Evolutionary conservation across 2,113 vertebrate genomes (phyloP).

Genomic region (Lanius ludovicianus): DNA sequence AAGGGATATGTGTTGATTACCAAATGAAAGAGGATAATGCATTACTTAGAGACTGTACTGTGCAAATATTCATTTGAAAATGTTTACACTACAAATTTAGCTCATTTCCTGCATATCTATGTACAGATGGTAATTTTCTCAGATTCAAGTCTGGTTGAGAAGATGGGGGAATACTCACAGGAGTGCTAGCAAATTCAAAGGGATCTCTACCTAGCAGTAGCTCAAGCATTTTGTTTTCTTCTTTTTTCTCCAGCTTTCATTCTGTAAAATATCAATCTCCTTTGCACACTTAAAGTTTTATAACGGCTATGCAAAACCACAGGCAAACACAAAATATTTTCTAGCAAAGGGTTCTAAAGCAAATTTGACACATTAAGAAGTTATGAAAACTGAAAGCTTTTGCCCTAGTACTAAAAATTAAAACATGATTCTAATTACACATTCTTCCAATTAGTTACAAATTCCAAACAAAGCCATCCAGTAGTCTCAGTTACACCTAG

Average conservation of each 20-base stretch:
- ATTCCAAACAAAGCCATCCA: neutral
- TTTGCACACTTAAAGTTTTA: neutral
- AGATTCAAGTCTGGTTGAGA: neutral
- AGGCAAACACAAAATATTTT: neutral
- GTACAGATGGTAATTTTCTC: conserved; percentile 48
- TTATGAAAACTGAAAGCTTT: neutral
- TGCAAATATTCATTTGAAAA: conserved; percentile 65
- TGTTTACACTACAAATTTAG: conserved; percentile 65
- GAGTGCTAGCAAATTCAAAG: neutral
- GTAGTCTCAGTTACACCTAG: neutral
- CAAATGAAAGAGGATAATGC: conserved; percentile 59
- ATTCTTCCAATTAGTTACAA: neutral
- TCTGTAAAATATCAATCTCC: neutral
- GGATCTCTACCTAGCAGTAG: neutral
- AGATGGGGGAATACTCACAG: neutral
- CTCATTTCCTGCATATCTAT: conserved; percentile 57
- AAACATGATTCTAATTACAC: neutral
- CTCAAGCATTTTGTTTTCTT: neutral
- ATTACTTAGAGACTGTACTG: conserved; percentile 52
- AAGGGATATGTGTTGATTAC: conserved; percentile 58
- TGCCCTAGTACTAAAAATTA: neutral
- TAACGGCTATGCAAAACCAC: neutral
- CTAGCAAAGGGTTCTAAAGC: neutral
- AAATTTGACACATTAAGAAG: neutral
- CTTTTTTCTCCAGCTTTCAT: neutral